Conservation (phyloP, 2,797 vertebrate species). For the Acanthis flammea region DNA sequence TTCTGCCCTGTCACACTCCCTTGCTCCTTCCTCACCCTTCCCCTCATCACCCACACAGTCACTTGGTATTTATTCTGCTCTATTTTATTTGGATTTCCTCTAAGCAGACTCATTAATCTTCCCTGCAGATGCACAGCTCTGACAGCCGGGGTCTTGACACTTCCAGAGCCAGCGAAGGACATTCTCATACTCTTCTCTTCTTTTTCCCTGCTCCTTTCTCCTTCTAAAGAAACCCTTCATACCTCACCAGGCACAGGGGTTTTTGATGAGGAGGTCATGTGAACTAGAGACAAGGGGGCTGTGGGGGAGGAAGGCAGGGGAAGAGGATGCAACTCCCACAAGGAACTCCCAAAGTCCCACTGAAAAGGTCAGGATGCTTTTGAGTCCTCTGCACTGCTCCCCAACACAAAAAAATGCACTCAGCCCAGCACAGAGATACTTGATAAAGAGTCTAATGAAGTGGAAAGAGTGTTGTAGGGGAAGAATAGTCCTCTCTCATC, state of each 20-base stretch:
- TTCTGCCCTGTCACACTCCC: background rate
- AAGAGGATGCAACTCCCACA: constrained; percentile 53
- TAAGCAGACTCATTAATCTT: constrained; percentile 78
- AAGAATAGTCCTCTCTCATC: constrained; percentile 70
- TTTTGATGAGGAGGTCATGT: constrained; percentile 67
- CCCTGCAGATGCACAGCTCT: constrained; percentile 55
- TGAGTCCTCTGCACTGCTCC: constrained; percentile 63
- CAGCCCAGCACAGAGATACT: constrained; percentile 70
- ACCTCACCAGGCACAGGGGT: constrained; percentile 10
- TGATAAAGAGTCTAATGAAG: constrained; percentile 81
- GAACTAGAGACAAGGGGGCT: constrained; percentile 30
- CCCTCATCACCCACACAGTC: constrained; percentile 43
- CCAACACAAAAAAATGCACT: constrained; percentile 64
- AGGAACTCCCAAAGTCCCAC: constrained; percentile 52
- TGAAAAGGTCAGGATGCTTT: constrained; percentile 73
- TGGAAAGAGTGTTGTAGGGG: constrained; percentile 74
- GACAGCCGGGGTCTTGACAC: constrained; percentile 71
- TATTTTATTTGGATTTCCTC: constrained; percentile 72
- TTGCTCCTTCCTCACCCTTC: constrained; percentile 22
- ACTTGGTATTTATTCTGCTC: constrained; percentile 67
- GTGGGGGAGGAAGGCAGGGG: constrained; percentile 21
- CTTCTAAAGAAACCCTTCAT: constrained; percentile 29
- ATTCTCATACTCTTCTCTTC: background rate
- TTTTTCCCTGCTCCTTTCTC: background rate
- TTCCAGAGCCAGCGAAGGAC: constrained; percentile 32